Evolutionary conservation across 2,888 invertebrate genomes (phyloP).

Genomic region (Scrobipalpa costella): DNA sequence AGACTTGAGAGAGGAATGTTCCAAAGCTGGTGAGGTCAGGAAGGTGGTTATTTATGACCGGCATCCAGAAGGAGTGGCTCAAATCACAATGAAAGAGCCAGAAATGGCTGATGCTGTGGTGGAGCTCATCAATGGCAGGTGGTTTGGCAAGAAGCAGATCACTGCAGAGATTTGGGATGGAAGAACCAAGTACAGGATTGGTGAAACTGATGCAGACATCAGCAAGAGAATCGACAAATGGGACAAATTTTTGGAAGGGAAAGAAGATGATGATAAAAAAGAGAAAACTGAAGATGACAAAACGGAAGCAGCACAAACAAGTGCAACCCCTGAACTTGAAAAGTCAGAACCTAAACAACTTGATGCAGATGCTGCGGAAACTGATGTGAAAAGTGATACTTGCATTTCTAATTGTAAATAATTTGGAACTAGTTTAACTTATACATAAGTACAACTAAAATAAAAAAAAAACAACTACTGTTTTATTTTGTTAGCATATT

Average conservation of each 20-base stretch:
- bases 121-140: conserved; percentile 91
- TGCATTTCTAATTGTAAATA: conserved; percentile 12
- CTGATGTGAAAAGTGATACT: not conserved
- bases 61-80: conserved; percentile 96
- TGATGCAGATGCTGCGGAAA: not conserved
- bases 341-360: not conserved
- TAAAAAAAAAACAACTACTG: not conserved
- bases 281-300: conserved; percentile 22
- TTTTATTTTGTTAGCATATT: not conserved
- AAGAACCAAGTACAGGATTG: conserved; percentile 93
- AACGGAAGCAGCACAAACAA: conserved; percentile 14
- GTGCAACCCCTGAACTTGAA: not conserved
- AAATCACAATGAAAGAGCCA: conserved; percentile 93
- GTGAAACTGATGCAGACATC: conserved; percentile 94
- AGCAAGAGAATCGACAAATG: conserved; percentile 91
- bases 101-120: conserved; percentile 96
- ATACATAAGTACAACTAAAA: conserved; percentile 25
- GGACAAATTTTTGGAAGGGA: conserved; percentile 89
- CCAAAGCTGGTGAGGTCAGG: conserved; percentile 94
- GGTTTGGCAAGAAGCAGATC: conserved; percentile 93
- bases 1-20: conserved; percentile 93
- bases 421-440: not conserved
- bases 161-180: conserved; percentile 97
- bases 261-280: conserved; percentile 57
- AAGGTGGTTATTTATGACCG: conserved; percentile 96